phyloP scores from a whole-genome alignment of 2,113 vertebrate species.

The Monarcha castaneiventris region DNA sequence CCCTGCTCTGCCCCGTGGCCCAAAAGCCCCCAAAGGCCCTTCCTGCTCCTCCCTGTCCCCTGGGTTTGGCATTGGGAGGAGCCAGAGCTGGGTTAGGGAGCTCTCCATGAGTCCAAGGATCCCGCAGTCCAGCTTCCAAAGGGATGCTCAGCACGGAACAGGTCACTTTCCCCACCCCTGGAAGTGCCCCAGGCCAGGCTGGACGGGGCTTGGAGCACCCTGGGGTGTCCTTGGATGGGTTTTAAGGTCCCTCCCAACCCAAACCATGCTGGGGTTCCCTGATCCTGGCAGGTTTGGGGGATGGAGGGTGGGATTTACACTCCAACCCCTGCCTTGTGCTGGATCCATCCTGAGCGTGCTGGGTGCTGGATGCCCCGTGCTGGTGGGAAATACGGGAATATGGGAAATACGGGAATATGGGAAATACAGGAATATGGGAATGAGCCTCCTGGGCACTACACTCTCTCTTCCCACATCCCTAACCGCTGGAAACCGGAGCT shows the following conservation, averaged over 20 bases:
- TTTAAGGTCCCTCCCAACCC: not conserved
- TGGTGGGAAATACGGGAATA: not conserved
- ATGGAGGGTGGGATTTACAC: not conserved
- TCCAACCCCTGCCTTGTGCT: not conserved
- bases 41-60: not conserved
- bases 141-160: not conserved
- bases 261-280: not conserved
- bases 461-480: not conserved
- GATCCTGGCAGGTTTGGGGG: not conserved
- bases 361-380: not conserved
- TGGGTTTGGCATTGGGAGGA: not conserved
- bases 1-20: not conserved
- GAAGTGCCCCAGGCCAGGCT: not conserved
- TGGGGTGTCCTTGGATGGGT: not conserved
- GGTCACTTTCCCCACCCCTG: not conserved
- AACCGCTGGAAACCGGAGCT: not conserved
- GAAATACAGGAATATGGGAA: not conserved
- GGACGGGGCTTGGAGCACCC: not conserved
- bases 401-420: not conserved
- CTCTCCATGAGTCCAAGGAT: not conserved
- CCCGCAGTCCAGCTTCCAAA: not conserved
- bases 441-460: not conserved
- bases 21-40: not conserved
- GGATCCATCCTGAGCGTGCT: not conserved
- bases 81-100: not conserved